Conservation (phyloP, 2,888 invertebrate species). For the Cantharis lateralis region DNA sequence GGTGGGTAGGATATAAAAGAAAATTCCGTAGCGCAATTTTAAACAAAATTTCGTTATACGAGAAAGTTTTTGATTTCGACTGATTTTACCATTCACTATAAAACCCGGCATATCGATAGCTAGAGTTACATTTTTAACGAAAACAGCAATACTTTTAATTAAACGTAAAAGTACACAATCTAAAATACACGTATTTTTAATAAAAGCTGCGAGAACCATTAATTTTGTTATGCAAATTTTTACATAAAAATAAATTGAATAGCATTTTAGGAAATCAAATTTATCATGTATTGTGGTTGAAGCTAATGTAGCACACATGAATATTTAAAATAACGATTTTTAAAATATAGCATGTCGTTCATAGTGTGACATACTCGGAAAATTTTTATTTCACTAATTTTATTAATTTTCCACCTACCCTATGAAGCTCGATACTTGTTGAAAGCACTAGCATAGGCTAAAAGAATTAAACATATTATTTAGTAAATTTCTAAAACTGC, state of each 20-base stretch:
- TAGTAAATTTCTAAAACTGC: not conserved
- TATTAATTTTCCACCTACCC: not conserved
- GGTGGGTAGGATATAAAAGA: too few relatives aligned
- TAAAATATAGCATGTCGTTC: not conserved
- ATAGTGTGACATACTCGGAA: not conserved
- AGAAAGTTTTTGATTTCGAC: too few relatives aligned
- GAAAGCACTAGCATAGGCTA: not conserved
- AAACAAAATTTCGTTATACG: too few relatives aligned
- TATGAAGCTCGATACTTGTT: not conserved
- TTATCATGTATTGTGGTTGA: not conserved
- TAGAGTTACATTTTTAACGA: not conserved
- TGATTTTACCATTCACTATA: not conserved
- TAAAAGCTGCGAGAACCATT: not conserved
- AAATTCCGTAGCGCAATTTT: too few relatives aligned
- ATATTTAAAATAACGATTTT: not conserved
- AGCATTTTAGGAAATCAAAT: not conserved
- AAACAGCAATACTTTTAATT: not conserved
- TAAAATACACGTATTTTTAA: not conserved
- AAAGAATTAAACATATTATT: not conserved
- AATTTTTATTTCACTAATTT: not conserved
- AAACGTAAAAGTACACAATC: not conserved
- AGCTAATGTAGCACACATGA: not conserved
- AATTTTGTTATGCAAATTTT: not conserved
- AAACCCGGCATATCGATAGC: not conserved
- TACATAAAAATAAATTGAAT: not conserved